Percentiles rank a stretch among this genome's conserved stretches.
Evolutionary conservation across 2,888 invertebrate genomes (phyloP).

Genomic region (Ormyrus labotus): DNA sequence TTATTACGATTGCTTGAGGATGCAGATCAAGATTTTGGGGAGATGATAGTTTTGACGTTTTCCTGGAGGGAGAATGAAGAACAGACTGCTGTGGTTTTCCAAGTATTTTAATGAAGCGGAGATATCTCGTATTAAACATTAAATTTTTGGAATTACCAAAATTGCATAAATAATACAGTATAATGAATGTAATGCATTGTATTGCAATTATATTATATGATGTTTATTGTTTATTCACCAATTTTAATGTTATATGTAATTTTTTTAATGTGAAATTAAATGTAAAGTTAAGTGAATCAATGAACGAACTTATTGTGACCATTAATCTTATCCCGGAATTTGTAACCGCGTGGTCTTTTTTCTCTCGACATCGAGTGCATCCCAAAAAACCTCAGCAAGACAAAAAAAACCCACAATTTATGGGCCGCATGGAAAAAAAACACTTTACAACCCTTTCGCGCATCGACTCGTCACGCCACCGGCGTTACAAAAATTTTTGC

Average conservation of each 20-base stretch:
- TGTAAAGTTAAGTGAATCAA: too few relatives aligned
- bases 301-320: too few relatives aligned
- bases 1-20: slow-evolving; percentile 16
- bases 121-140: not conserved
- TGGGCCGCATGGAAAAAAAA: slow-evolving; percentile 15
- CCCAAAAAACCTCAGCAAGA: slow-evolving; percentile 5
- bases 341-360: too few relatives aligned
- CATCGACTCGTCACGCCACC: slow-evolving; percentile 4
- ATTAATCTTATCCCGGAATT: too few relatives aligned
- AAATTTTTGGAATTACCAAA: not conserved
- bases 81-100: not conserved
- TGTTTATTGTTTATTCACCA: too few relatives aligned
- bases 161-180: not conserved
- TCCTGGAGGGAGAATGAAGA: not conserved
- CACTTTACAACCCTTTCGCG: slow-evolving; percentile 1
- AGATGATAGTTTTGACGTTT: slow-evolving; percentile 12
- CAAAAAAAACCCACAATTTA: slow-evolving; percentile 42
- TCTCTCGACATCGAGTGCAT: not conserved
- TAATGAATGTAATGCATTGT: too few relatives aligned
- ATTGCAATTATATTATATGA: too few relatives aligned
- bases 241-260: too few relatives aligned
- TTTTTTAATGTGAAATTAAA: too few relatives aligned
- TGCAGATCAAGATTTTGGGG: not conserved
- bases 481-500: slow-evolving; percentile 37
- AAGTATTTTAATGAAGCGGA: slow-evolving; percentile 3